These are phyloP conservation scores for Thymallus thymallus DNA, from an alignment of 2,113 vertebrate species.

Conservation along the genomic window DNA sequence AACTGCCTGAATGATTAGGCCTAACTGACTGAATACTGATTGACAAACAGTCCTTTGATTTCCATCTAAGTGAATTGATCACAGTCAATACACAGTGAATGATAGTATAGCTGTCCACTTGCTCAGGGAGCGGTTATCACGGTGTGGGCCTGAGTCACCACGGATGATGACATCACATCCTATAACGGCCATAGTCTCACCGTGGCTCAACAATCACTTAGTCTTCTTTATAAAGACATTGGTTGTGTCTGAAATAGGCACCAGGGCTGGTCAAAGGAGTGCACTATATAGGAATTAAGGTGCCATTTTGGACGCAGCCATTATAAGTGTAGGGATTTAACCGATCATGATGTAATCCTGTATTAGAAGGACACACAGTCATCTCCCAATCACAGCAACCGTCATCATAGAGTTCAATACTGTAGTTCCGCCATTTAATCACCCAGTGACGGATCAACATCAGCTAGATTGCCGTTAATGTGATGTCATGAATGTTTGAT, in stretches of 20 bases:
- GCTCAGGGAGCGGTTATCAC: constrained; percentile 6
- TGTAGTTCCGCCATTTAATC: too few relatives aligned
- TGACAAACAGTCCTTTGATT: not conserved
- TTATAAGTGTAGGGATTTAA: not conserved
- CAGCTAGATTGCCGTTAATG: not conserved
- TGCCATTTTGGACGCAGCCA: too few relatives aligned
- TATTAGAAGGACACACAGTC: not conserved
- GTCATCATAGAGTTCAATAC: not conserved
- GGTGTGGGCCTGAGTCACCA: constrained; percentile 32
- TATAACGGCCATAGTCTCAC: constrained; percentile 1
- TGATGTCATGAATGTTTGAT: not conserved
- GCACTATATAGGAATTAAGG: too few relatives aligned
- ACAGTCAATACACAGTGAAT: not conserved
- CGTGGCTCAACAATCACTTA: not conserved
- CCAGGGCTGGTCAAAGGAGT: too few relatives aligned
- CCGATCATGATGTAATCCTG: not conserved
- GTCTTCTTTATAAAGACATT: not conserved
- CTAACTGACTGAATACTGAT: too few relatives aligned
- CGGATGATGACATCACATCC: constrained; percentile 31
- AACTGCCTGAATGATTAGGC: too few relatives aligned
- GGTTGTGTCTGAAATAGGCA: too few relatives aligned
- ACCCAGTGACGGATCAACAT: too few relatives aligned
- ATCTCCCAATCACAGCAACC: not conserved
- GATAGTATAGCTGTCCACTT: not conserved
- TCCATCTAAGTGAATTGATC: not conserved